Conservation (phyloP, 2,797 vertebrate species). For the Galagoides demidoff region DNA sequence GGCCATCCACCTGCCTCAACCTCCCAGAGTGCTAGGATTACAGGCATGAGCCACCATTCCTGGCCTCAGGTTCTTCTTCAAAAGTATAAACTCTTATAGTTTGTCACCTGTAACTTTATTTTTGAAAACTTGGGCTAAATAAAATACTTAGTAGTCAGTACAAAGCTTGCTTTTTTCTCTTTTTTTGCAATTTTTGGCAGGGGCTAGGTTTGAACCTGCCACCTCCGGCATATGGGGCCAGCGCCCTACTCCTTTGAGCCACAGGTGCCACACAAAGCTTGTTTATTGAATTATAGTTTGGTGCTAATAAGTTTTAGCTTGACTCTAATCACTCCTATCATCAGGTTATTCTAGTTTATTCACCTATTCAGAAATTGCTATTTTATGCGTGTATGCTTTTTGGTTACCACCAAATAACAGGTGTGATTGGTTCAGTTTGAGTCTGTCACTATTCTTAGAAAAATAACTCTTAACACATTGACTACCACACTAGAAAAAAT, state of each 20-base stretch:
- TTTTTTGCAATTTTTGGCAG: too few relatives aligned
- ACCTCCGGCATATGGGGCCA: too few relatives aligned
- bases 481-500: too few relatives aligned
- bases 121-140: background rate
- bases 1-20: too few relatives aligned
- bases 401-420: constrained; percentile 36
- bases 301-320: constrained; percentile 23
- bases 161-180: background rate
- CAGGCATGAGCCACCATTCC: too few relatives aligned
- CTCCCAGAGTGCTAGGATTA: too few relatives aligned
- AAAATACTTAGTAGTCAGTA: background rate
- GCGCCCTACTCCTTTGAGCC: too few relatives aligned
- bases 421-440: constrained; percentile 20
- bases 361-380: constrained; percentile 14
- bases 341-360: constrained; percentile 55
- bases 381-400: constrained; percentile 47
- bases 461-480: background rate
- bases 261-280: background rate
- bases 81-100: background rate
- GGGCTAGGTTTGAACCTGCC: too few relatives aligned
- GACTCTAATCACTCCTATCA: background rate
- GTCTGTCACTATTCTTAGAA: background rate
- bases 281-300: constrained; percentile 44
- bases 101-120: background rate
- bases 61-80: constrained; percentile 1